phyloP scores from a whole-genome alignment of 2,797 vertebrate genomes.

The Kryptolebias ocellatus region DNA sequence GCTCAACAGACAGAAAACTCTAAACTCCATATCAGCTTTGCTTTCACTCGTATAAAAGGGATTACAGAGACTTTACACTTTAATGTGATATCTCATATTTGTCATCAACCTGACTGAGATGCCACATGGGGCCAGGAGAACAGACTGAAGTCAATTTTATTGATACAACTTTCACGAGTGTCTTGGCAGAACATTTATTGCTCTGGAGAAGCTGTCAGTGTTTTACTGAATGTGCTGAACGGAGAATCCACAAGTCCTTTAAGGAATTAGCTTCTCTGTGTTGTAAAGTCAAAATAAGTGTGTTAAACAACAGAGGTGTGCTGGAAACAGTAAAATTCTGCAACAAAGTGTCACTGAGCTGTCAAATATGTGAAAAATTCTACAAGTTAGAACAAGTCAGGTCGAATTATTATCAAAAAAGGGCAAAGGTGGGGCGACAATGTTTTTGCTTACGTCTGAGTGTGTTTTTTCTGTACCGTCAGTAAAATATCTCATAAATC shows the following conservation, averaged over 20 bases:
- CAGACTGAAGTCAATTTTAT: not conserved
- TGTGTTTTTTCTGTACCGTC: no score
- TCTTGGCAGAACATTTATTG: constrained; percentile 1
- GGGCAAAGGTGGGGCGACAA: no score
- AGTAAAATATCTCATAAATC: no score
- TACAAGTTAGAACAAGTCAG: not conserved
- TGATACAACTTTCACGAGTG: not conserved
- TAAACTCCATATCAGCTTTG: not conserved
- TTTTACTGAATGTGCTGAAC: not conserved
- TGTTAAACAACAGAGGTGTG: not conserved
- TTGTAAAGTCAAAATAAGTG: constrained; percentile 1
- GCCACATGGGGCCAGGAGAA: constrained; percentile 1
- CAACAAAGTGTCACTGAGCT: not conserved
- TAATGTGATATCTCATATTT: not conserved
- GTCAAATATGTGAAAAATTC: not conserved
- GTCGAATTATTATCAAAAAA: not conserved
- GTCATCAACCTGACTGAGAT: not conserved
- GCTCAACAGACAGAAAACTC: not conserved
- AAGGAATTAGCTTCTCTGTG: not conserved
- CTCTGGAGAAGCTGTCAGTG: not conserved
- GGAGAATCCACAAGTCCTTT: not conserved
- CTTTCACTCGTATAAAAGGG: not conserved
- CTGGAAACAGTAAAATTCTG: no score
- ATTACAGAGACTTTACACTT: not conserved
- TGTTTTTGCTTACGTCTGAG: no score